A percentile compares a stretch with the other conserved stretches of the same genome.
phyloP scores from a whole-genome alignment of 2,797 vertebrate genomes.

The Neopelma chrysocephalum region DNA sequence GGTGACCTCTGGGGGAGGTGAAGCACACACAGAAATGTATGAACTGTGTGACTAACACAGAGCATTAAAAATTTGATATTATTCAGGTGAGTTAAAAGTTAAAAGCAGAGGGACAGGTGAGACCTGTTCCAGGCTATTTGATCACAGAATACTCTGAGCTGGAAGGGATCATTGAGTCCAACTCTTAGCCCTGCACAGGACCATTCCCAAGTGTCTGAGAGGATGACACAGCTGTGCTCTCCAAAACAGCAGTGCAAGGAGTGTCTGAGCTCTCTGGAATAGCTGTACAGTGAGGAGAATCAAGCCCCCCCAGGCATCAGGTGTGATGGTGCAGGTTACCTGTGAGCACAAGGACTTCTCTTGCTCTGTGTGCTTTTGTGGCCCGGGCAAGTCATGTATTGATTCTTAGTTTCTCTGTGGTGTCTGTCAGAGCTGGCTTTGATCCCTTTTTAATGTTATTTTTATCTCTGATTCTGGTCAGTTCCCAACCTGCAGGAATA shows the following conservation, averaged over 20 bases:
- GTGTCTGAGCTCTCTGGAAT: accelerated
- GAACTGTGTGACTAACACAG: background rate
- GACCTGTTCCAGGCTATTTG: accelerated
- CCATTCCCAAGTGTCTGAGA: too few relatives aligned
- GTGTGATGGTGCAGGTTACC: background rate
- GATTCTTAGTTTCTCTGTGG: background rate
- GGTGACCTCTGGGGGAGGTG: background rate
- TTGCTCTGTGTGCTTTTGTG: background rate
- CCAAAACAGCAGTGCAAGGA: background rate
- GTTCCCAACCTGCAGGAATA: background rate
- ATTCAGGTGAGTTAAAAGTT: accelerated
- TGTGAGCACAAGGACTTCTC: background rate
- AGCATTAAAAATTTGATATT: accelerated
- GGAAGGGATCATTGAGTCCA: too few relatives aligned
- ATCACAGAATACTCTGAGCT: too few relatives aligned
- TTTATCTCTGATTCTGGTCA: background rate
- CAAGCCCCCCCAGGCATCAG: background rate
- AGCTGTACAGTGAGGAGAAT: background rate
- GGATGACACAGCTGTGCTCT: background rate
- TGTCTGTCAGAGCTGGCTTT: background rate
- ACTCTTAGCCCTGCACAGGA: too few relatives aligned
- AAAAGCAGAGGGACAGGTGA: background rate
- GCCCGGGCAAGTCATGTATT: background rate
- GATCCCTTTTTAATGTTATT: background rate
- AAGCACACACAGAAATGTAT: background rate